A percentile compares a stretch with the other conserved stretches of the same genome.
These are phyloP conservation scores for Eupristina koningsbergeri DNA, from an alignment of 1,140 invertebrate species.

Conservation along the genomic window DNA sequence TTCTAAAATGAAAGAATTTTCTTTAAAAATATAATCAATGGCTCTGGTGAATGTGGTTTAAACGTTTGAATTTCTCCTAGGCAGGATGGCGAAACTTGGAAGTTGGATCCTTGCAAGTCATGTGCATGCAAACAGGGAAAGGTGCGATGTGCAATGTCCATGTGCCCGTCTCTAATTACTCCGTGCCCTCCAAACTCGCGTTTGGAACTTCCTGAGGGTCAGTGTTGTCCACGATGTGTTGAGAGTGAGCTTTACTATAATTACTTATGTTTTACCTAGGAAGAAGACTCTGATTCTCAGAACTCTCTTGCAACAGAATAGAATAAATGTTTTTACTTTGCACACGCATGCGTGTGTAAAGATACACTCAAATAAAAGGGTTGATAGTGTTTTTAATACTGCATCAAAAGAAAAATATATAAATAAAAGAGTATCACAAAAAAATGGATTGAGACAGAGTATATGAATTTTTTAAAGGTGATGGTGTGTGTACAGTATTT, in stretches of 20 bases:
- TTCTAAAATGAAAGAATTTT: not conserved
- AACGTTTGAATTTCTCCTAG: conserved; percentile 70
- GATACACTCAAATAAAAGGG: too few relatives aligned
- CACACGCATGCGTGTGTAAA: too few relatives aligned
- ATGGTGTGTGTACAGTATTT: conserved; percentile 92
- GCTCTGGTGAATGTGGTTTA: conserved; percentile 53
- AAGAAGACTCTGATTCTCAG: too few relatives aligned
- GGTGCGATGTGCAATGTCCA: conserved; percentile 84
- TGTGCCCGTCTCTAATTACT: conserved; percentile 77
- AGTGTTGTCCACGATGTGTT: conserved; percentile 90
- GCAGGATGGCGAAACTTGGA: conserved; percentile 90
- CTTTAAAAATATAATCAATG: not conserved
- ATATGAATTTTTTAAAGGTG: conserved; percentile 70
- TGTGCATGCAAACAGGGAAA: conserved; percentile 87
- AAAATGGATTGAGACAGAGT: not conserved
- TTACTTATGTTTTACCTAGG: too few relatives aligned
- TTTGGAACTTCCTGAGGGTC: conserved; percentile 80
- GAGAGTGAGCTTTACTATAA: conserved; percentile 76
- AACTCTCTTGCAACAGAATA: too few relatives aligned
- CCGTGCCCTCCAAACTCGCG: conserved; percentile 84
- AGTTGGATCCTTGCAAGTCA: conserved; percentile 87
- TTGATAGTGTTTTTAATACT: too few relatives aligned
- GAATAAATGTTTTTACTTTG: too few relatives aligned
- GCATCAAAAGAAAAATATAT: too few relatives aligned
- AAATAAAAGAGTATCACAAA: not conserved